Conservation (phyloP, 2,888 invertebrate genomes). For the Ormyrus labotus region DNA sequence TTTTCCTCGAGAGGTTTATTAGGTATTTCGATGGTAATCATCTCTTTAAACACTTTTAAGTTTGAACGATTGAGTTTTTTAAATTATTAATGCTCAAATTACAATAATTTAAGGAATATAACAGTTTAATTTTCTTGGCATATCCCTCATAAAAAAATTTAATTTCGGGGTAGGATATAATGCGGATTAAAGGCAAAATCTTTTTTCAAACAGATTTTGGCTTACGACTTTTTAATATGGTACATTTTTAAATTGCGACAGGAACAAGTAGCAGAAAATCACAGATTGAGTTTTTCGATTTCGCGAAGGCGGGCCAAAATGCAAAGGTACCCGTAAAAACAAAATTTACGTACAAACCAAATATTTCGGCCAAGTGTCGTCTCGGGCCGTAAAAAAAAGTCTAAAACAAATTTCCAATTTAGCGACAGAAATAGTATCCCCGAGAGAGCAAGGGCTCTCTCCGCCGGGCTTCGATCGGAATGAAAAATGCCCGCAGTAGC, state of each 20-base stretch:
- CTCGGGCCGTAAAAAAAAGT: neutral
- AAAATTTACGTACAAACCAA: neutral
- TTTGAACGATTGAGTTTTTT: neutral
- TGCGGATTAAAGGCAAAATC: constrained; percentile 28
- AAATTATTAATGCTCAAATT: neutral
- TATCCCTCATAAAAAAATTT: constrained; percentile 9
- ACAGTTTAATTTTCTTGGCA: constrained; percentile 24
- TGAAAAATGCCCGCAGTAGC: constrained; percentile 34
- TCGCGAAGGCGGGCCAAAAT: no score
- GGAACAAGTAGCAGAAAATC: no score
- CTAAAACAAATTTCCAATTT: constrained; percentile 14
- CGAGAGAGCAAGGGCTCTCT: neutral
- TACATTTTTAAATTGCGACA: no score
- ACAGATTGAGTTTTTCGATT: no score
- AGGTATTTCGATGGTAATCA: neutral
- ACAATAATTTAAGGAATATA: no score
- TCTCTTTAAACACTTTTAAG: neutral
- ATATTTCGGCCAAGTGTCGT: neutral
- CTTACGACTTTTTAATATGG: no score
- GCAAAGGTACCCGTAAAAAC: neutral
- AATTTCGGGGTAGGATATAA: constrained; percentile 24
- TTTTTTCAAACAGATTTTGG: neutral
- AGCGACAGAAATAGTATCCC: constrained; percentile 10
- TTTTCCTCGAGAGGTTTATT: constrained; percentile 39
- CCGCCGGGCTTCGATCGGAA: constrained; percentile 22